A percentile compares a stretch with the other conserved stretches of the same genome.
These are phyloP conservation scores for Tychaedon coryphoeus DNA, from an alignment of 2,113 vertebrate species.

Conservation along the genomic window DNA sequence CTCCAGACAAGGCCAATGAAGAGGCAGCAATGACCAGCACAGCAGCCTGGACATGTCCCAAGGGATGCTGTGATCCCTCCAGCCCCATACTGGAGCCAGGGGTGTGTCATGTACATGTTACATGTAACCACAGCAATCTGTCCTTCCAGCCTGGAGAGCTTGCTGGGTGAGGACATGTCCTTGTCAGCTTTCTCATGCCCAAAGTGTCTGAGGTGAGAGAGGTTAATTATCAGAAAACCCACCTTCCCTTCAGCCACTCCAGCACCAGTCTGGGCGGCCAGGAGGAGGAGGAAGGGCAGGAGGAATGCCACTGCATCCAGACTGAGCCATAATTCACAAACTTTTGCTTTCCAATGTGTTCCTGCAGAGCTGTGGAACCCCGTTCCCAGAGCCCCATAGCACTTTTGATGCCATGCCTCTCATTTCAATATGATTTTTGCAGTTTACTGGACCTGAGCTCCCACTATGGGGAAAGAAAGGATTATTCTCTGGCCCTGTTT, in stretches of 20 bases:
- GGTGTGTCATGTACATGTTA: not conserved
- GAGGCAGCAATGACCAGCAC: not conserved
- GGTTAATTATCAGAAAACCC: not conserved
- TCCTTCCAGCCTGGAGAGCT: not conserved
- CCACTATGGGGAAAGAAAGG: not conserved
- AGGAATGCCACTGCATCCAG: accelerated
- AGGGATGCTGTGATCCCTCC: not conserved
- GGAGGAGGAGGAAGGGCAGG: not conserved
- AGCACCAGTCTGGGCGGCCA: not conserved
- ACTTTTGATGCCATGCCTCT: not conserved
- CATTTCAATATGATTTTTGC: not conserved
- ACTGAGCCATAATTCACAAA: not conserved
- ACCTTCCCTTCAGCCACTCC: not conserved
- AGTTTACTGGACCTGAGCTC: not conserved
- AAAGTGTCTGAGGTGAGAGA: not conserved
- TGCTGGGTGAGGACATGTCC: not conserved
- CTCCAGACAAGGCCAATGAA: not conserved
- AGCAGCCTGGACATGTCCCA: accelerated
- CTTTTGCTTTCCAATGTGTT: not conserved
- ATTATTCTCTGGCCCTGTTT: not conserved
- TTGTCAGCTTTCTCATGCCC: not conserved
- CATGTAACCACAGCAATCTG: not conserved
- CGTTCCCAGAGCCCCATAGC: not conserved
- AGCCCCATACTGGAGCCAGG: not conserved
- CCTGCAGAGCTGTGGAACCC: not conserved